Base-by-base conservation (phyloP, 2,888 invertebrate genomes). In the Lampropteryx suffumata region DNA sequence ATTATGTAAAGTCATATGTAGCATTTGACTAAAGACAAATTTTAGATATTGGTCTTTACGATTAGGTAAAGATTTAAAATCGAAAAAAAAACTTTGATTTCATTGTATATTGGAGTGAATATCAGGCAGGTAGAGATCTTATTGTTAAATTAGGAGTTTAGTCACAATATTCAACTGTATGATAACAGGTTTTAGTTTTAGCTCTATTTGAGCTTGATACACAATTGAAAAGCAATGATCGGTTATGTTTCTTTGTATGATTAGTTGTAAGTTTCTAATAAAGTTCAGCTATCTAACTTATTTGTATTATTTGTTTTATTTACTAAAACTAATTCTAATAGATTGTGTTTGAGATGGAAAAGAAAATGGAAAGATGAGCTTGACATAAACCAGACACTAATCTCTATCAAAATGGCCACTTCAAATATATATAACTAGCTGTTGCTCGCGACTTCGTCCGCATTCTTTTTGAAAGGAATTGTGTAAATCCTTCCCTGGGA, bases 251-350 rank as follows among this genome's bases (percentile, higher is more conserved):
- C 24, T 59, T 53, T 60, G 56, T 55, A 62, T 53, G 60, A 39
- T 43, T 61, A 45, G 42, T 48, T 47, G 33, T 55, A 58, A 55
- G 50, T 59, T 59, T 40, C 29, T 56, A 55, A 59, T 64, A 66
- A 66, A 67, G 61, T 36, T 55, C 46, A 53, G 30, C 46, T 51
- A 52, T 51, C 44, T 49, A 47, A 43, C 52, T 57, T 45, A 29
- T n/a, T n/a, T n/a, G n/a, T 21, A 39, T 7, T 26, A 28, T 40
- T 29, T 17, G 17, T 17, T 17, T 17, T 17, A 17, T 17, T 17
- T 4, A n/a, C n/a, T n/a, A n/a, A n/a, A n/a, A n/a, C n/a, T n/a
- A n/a, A n/a, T n/a, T n/a, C n/a, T n/a, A n/a, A n/a, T n/a, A n/a
- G n/a, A n/a, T n/a, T n/a, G n/a, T n/a, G n/a, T n/a, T n/a, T n/a